Percentiles rank a stretch among this genome's conserved stretches.
Evolutionary conservation across 1,140 invertebrate genomes (phyloP).

Genomic region (Harpegnathos saltator): DNA sequence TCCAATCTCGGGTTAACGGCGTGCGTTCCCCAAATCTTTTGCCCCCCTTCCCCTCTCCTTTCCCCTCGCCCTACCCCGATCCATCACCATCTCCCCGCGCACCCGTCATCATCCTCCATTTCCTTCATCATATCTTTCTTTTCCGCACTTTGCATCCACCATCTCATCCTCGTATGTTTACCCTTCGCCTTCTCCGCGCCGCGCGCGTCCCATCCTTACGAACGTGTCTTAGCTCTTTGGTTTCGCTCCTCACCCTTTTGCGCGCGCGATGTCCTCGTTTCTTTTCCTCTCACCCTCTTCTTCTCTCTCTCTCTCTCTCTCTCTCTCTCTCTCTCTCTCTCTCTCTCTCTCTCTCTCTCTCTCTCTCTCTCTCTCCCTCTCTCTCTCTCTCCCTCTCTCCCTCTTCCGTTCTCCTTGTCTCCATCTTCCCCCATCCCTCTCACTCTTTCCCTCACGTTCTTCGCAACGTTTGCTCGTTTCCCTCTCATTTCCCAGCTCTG

Average conservation of each 20-base stretch:
- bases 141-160: slow-evolving; percentile 15
- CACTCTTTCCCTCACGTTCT: background rate
- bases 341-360: background rate
- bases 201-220: background rate
- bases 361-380: no score
- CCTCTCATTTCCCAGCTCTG: slow-evolving; percentile 16
- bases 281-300: slow-evolving; percentile 41
- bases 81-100: no score
- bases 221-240: background rate
- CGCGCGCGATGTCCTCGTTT: slow-evolving; percentile 24
- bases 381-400: slow-evolving; percentile 35
- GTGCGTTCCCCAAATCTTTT: slow-evolving; percentile 64
- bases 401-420: no score
- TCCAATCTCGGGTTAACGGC: slow-evolving; percentile 78
- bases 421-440: no score
- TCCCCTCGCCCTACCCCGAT: background rate
- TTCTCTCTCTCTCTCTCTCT: background rate
- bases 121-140: slow-evolving; percentile 25
- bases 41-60: no score
- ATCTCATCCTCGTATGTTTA: slow-evolving; percentile 2
- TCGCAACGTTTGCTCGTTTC: slow-evolving; percentile 29
- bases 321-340: background rate
- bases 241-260: background rate
- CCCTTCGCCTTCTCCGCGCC: background rate
- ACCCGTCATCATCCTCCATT: background rate